Conservation (phyloP, 2,888 invertebrate genomes). For the Crematogaster levior region DNA sequence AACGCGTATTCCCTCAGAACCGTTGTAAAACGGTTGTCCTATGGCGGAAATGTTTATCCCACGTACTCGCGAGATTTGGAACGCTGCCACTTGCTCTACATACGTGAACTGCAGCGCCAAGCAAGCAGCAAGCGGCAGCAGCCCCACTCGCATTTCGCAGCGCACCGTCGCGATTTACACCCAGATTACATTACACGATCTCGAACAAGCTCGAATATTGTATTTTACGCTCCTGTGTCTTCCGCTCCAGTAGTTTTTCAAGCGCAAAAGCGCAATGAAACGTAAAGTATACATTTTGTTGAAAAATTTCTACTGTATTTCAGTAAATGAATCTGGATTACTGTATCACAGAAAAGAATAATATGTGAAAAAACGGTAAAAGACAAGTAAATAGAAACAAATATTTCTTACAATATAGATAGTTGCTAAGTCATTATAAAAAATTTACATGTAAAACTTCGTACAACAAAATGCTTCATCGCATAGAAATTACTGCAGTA, state of each 20-base stretch:
- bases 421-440: not conserved
- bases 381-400: not conserved
- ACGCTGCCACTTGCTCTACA: slow-evolving; percentile 83
- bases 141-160: slow-evolving; percentile 73
- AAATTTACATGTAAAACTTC: not conserved
- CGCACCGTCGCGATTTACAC: slow-evolving; percentile 78
- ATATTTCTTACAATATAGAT: not conserved
- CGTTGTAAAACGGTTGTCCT: slow-evolving; percentile 67
- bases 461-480: not conserved
- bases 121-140: slow-evolving; percentile 58
- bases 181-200: slow-evolving; percentile 80
- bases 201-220: slow-evolving; percentile 76
- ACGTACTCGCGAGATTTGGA: slow-evolving; percentile 81
- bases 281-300: slow-evolving; percentile 6
- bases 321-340: not conserved
- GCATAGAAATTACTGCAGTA: not conserved
- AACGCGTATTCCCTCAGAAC: slow-evolving; percentile 63
- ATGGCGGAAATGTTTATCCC: slow-evolving; percentile 81
- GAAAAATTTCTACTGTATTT: slow-evolving; percentile 19
- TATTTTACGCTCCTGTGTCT: slow-evolving; percentile 59
- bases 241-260: slow-evolving; percentile 6
- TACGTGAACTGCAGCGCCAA: slow-evolving; percentile 80
- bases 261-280: slow-evolving; percentile 21
- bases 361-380: not conserved
- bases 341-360: not conserved